A percentile compares a stretch with the other conserved stretches of the same genome.
phyloP scores from a whole-genome alignment of 1,140 invertebrate genomes.

The Aricia agestis region DNA sequence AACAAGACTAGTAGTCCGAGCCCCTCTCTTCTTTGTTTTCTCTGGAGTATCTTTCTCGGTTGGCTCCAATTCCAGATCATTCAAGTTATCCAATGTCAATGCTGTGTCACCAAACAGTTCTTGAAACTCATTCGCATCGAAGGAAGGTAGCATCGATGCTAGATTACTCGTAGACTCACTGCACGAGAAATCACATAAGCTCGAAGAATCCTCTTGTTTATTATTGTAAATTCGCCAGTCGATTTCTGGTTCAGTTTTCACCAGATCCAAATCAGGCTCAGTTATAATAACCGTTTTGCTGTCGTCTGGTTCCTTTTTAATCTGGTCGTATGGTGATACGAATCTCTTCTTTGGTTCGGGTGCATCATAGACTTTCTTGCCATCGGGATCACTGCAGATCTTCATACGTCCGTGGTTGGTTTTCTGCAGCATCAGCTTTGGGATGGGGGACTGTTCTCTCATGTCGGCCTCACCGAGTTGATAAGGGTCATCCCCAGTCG shows the following conservation, averaged over 20 bases:
- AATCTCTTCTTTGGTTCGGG: constrained; percentile 34
- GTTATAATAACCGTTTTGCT: constrained; percentile 38
- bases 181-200: constrained; percentile 49
- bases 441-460: constrained; percentile 63
- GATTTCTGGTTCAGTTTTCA: constrained; percentile 50
- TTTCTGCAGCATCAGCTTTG: constrained; percentile 63
- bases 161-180: constrained; percentile 41
- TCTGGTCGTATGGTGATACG: constrained; percentile 32
- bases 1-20: constrained; percentile 38
- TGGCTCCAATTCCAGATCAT: constrained; percentile 30
- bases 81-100: constrained; percentile 41
- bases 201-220: constrained; percentile 37
- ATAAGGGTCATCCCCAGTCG: constrained; percentile 64
- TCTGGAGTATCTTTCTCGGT: constrained; percentile 34
- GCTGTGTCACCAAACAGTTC: constrained; percentile 43
- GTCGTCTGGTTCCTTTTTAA: constrained; percentile 36
- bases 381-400: constrained; percentile 32
- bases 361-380: constrained; percentile 34
- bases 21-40: constrained; percentile 37
- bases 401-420: constrained; percentile 54
- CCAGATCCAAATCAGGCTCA: constrained; percentile 46
- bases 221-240: constrained; percentile 46
- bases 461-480: constrained; percentile 63
- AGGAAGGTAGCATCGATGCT: constrained; percentile 34
- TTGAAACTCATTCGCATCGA: constrained; percentile 51